Evolutionary conservation across 30 jellyfish, hydroid and myxozoan genomes (phyloP).

Genomic region (Clytia hemisphaerica): DNA sequence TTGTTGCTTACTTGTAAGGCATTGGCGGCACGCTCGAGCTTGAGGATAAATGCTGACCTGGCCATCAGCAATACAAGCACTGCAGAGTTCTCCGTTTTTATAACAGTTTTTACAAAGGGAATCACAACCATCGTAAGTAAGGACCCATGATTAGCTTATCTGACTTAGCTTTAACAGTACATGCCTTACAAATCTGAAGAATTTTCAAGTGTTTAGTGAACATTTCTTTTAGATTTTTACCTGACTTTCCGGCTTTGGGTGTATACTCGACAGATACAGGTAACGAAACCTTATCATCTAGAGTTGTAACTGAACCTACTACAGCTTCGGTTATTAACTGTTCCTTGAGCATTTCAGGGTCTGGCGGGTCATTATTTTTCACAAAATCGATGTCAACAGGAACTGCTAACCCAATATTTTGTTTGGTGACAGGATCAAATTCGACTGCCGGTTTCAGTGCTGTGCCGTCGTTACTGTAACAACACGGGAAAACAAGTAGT

Average conservation of each 20-base stretch:
- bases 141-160: conserved; percentile 4
- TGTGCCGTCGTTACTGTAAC: too few relatives aligned
- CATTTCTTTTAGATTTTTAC: conserved; percentile 22
- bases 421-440: conserved; percentile 34
- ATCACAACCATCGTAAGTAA: conserved; percentile 10
- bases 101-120: conserved; percentile 13
- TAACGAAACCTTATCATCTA: conserved; percentile 29
- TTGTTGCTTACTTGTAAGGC: conserved; percentile 2
- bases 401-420: conserved; percentile 30
- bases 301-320: conserved; percentile 29
- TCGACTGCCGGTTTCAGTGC: too few relatives aligned
- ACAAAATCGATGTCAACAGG: conserved; percentile 27
- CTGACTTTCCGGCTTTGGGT: conserved; percentile 39
- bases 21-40: conserved; percentile 20
- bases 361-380: conserved; percentile 27
- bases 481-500: too few relatives aligned
- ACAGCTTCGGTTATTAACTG: conserved; percentile 35
- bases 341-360: conserved; percentile 30
- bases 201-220: conserved; percentile 29
- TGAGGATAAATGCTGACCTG: conserved; percentile 23
- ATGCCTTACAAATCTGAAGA: conserved; percentile 37
- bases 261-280: conserved; percentile 40
- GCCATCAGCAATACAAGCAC: conserved; percentile 15
- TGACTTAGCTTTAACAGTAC: conserved; percentile 22
- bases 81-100: conserved; percentile 5